Base-by-base conservation (phyloP, 2,797 vertebrate genomes). In the Sebastes ruberrimus region DNA sequence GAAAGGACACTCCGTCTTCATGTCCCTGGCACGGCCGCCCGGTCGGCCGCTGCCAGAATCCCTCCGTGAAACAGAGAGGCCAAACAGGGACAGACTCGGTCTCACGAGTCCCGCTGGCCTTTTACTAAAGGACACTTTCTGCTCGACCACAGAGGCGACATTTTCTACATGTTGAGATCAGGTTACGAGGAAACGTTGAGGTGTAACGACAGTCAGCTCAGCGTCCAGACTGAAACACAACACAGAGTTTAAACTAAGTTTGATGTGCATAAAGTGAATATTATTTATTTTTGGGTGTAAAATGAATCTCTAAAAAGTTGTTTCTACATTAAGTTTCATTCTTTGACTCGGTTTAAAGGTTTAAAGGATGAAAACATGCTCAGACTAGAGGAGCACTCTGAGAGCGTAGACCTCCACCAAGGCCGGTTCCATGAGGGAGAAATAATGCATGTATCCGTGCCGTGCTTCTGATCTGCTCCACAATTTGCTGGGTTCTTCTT, bases 1-100 rank as follows among this genome's bases (percentile, higher is more conserved):
- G 89, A 92, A 92, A 84, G 81, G 84, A 85, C 84, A 86, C 85
- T 25, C 84, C 62, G 87, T 25, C 74, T 85, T 59, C 77, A 85
- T 89, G 85, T 93, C 83, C 27, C 56, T 63, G 84, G 84, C 86
- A 83, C 76, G 71, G 77, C 76, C 52, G 53, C 87, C n/a, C 18
- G 76, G 86, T 79, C 80, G 76, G 80, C 53, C 28, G 42, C 18
- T 86, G 90, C 91, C 88, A 92, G 73, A 86, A 59, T 65, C 56
- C 32, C 78, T 78, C 78, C 64, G 4, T 76, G 86, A 79, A 80
- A 88, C 78, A 30, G 82, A 86, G 81, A 76, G 63, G 90, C 82
- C 80, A 49, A 84, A 86, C 80, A 49, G 80, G 78, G 86, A 80
- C 72, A 27, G 81, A 57, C 59, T 76, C 68, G 13, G 82, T 90